Percentiles rank a stretch among this genome's conserved stretches.
phyloP scores from a whole-genome alignment of 2,797 vertebrate species.

The Australoheros facetus region DNA sequence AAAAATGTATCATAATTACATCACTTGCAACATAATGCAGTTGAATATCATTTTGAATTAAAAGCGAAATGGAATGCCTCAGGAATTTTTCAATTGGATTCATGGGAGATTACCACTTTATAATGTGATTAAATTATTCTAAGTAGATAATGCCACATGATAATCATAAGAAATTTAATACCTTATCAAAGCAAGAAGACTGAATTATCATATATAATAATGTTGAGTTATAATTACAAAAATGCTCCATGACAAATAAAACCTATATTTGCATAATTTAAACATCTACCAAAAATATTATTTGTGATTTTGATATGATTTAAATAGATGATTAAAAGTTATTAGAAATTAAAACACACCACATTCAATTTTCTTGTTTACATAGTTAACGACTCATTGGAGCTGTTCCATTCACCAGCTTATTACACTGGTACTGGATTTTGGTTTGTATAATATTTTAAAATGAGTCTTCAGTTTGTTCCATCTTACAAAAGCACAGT shows the following conservation, averaged over 20 bases:
- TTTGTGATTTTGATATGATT: not conserved
- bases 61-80: not conserved
- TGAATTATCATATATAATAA: not conserved
- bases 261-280: not conserved
- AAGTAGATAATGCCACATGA: not conserved
- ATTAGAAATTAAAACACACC: not conserved
- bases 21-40: not conserved
- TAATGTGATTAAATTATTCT: not conserved
- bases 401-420: not conserved
- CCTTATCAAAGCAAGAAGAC: not conserved
- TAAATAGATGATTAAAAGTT: not conserved
- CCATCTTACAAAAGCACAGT: not conserved
- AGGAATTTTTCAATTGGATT: not conserved
- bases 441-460: not conserved
- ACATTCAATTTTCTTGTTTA: not conserved
- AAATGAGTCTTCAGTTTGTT: not conserved
- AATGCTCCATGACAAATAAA: not conserved
- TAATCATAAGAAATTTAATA: not conserved
- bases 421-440: not conserved
- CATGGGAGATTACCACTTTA: not conserved
- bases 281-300: not conserved
- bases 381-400: not conserved
- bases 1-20: not conserved
- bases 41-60: not conserved
- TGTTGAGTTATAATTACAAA: not conserved